Percentiles rank a stretch among this genome's conserved stretches.
Conservation (phyloP, 2,113 vertebrate genomes). For the Erinaceus europaeus region DNA sequence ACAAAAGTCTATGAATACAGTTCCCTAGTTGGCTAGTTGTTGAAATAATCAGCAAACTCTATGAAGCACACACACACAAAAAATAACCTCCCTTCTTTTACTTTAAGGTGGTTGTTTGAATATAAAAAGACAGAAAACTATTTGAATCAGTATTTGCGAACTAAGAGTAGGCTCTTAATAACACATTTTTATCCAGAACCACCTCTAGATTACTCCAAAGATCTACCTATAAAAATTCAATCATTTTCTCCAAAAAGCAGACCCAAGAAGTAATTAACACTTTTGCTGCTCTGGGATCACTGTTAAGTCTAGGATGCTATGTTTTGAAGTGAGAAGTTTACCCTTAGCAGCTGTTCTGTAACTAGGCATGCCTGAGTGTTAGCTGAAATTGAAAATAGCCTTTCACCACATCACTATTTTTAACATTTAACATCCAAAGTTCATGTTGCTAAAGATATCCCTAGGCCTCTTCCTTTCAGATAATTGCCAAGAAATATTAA, state of each 20-base stretch:
- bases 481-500: background rate
- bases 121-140: background rate
- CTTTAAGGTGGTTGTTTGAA: background rate
- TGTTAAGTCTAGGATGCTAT: conserved; percentile 23
- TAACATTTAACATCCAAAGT: background rate
- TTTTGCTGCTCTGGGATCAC: conserved; percentile 14
- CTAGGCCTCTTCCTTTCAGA: conserved; percentile 22
- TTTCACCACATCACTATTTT: conserved; percentile 29
- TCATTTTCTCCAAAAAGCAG: conserved; percentile 20
- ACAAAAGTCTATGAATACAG: background rate
- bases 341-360: background rate
- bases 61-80: background rate
- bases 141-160: background rate
- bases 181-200: background rate
- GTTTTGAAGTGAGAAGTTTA: background rate
- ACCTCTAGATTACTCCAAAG: conserved; percentile 1
- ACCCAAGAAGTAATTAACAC: background rate
- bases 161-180: background rate
- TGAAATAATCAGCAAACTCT: background rate
- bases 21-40: background rate
- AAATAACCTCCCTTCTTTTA: background rate
- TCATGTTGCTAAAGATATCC: conserved; percentile 44
- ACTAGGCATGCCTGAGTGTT: background rate
- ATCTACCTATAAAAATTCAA: background rate
- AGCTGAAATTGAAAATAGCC: conserved; percentile 45